phyloP scores from a whole-genome alignment of 1,140 invertebrate species.

The Drosophila sp. region DNA sequence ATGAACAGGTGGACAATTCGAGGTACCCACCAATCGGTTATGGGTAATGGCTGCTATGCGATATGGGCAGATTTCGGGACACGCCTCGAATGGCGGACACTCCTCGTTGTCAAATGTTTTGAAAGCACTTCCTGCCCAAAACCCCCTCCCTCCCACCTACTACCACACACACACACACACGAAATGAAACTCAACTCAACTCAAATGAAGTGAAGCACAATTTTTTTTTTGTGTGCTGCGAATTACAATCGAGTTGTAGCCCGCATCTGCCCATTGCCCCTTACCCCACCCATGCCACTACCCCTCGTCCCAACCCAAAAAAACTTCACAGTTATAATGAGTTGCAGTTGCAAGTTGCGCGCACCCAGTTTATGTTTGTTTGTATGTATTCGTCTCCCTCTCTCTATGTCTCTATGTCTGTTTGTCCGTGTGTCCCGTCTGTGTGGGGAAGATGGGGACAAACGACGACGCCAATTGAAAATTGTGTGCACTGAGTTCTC shows the following conservation, averaged over 20 bases:
- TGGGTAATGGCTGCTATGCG: conserved; percentile 19
- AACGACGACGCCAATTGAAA: conserved; percentile 58
- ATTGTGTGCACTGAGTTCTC: conserved; percentile 42
- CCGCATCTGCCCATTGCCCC: conserved; percentile 19
- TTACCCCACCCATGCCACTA: background rate
- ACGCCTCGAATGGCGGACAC: conserved; percentile 34
- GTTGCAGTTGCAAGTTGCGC: conserved; percentile 76
- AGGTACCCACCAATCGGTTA: background rate
- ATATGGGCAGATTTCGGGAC: conserved; percentile 22
- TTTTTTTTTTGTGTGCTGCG: conserved; percentile 63
- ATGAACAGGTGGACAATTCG: conserved; percentile 53
- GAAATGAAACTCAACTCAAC: conserved; percentile 51
- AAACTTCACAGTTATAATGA: conserved; percentile 68
- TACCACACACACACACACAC: conserved; percentile 18
- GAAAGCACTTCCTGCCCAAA: conserved; percentile 67
- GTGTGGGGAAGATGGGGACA: conserved; percentile 38
- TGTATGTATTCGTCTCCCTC: background rate
- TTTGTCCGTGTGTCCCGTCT: background rate
- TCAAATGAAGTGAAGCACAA: conserved; percentile 78
- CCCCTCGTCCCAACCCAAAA: background rate
- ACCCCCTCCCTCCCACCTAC: conserved; percentile 10
- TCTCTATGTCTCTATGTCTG: background rate
- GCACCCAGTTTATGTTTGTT: conserved; percentile 52
- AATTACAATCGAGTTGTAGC: conserved; percentile 66
- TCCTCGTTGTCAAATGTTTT: conserved; percentile 53